These are phyloP conservation scores for Dynastes tityus DNA, from an alignment of 2,888 invertebrate species.

Conservation along the genomic window DNA sequence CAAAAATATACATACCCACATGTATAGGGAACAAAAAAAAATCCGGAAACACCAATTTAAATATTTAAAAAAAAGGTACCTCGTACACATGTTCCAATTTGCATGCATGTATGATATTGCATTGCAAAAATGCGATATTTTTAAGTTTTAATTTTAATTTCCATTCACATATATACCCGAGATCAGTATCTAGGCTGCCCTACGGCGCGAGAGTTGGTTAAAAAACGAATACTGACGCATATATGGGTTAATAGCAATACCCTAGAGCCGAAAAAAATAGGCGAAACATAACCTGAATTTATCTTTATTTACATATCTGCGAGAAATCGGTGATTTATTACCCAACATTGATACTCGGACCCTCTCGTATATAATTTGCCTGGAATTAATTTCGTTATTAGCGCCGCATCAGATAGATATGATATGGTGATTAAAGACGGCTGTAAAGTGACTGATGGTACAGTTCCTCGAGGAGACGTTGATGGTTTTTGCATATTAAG, in stretches of 20 bases:
- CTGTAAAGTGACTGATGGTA: not conserved
- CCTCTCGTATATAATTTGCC: slow-evolving; percentile 4
- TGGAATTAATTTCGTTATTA: slow-evolving; percentile 29
- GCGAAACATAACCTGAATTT: slow-evolving; percentile 30
- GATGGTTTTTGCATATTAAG: slow-evolving; percentile 10
- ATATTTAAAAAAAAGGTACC: slow-evolving; percentile 1
- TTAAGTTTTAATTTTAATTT: slow-evolving; percentile 32
- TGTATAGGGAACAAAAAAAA: not conserved
- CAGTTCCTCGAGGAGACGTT: not conserved
- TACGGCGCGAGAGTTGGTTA: not conserved
- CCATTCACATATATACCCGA: not conserved
- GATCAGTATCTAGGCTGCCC: not conserved
- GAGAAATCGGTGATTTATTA: slow-evolving; percentile 40
- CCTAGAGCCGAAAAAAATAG: slow-evolving; percentile 3
- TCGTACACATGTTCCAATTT: slow-evolving; percentile 8
- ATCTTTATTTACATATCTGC: slow-evolving; percentile 40
- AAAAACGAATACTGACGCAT: not conserved
- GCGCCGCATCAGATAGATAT: slow-evolving; percentile 9
- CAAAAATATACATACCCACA: not conserved
- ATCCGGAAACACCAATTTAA: slow-evolving; percentile 10
- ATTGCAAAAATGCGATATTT: slow-evolving; percentile 27
- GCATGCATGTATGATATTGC: not conserved
- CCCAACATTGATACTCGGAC: slow-evolving; percentile 5
- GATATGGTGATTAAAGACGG: slow-evolving; percentile 17
- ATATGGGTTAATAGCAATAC: not conserved